Conservation (phyloP, 2,113 vertebrate genomes). For the Macrotis lagotis region DNA sequence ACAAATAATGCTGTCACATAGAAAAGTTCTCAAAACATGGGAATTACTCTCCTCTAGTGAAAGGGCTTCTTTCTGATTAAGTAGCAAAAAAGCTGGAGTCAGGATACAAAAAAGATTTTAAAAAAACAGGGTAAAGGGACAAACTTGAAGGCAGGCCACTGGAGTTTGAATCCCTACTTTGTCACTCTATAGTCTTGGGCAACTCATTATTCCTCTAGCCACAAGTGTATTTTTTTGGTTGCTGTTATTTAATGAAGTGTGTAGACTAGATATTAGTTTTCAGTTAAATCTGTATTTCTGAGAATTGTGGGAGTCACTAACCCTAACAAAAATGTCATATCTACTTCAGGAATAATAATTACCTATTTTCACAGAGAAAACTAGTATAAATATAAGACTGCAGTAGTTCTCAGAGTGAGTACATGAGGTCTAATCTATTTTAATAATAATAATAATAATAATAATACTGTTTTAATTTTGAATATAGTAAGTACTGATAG, state of each 20-base stretch:
- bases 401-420: neutral
- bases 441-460: neutral
- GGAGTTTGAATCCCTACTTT: neutral
- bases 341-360: neutral
- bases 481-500: neutral
- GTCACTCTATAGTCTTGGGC: neutral
- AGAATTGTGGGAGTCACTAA: neutral
- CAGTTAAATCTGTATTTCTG: neutral
- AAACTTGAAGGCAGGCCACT: neutral
- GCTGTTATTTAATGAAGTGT: neutral
- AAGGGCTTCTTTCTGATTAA: slow-evolving; percentile 76
- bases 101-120: slow-evolving; percentile 55
- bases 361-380: neutral
- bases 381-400: neutral
- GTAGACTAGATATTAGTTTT: neutral
- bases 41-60: slow-evolving; percentile 78
- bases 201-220: neutral
- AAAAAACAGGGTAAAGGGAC: neutral
- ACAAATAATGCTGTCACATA: slow-evolving; percentile 81
- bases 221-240: neutral
- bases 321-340: neutral
- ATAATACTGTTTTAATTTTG: neutral
- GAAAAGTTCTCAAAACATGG: slow-evolving; percentile 81
- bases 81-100: slow-evolving; percentile 68
- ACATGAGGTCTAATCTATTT: neutral